Conservation (phyloP, 2,113 vertebrate genomes). For the Salvelinus namaycush region DNA sequence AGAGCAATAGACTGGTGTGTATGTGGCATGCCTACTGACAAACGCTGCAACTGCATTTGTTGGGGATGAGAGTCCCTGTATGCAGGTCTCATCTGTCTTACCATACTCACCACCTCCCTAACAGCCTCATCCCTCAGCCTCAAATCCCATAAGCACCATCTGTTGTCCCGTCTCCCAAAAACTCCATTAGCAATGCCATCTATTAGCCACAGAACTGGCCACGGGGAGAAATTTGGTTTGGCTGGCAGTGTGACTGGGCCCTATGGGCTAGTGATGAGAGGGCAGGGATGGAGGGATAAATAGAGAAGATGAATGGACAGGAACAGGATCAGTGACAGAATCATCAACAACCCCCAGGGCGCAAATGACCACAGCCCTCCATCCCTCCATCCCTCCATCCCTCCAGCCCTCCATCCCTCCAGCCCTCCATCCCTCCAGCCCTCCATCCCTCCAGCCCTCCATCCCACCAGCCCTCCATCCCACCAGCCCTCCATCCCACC, state of each 20-base stretch:
- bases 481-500: slow-evolving; percentile 4
- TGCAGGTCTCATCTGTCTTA: neutral
- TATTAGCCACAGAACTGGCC: neutral
- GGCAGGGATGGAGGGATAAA: neutral
- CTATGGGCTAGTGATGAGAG: neutral
- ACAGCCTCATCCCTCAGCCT: neutral
- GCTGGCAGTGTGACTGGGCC: neutral
- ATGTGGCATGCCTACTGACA: neutral
- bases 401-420: neutral
- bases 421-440: too few relatives aligned
- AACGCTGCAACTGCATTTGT: neutral
- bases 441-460: neutral
- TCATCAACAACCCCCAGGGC: neutral
- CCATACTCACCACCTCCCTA: neutral
- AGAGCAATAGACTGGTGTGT: too few relatives aligned
- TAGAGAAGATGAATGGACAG: slow-evolving; percentile 7
- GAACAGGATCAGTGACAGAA: neutral
- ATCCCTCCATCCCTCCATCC: neutral
- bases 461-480: neutral
- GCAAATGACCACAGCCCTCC: slow-evolving; percentile 11
- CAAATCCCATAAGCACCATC: neutral
- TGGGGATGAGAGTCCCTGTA: neutral
- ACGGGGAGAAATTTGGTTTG: too few relatives aligned
- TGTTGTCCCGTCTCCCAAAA: neutral
- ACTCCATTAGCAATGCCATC: neutral